phyloP scores from a whole-genome alignment of 2,888 invertebrate species.

The Apomyelois bistriatella region DNA sequence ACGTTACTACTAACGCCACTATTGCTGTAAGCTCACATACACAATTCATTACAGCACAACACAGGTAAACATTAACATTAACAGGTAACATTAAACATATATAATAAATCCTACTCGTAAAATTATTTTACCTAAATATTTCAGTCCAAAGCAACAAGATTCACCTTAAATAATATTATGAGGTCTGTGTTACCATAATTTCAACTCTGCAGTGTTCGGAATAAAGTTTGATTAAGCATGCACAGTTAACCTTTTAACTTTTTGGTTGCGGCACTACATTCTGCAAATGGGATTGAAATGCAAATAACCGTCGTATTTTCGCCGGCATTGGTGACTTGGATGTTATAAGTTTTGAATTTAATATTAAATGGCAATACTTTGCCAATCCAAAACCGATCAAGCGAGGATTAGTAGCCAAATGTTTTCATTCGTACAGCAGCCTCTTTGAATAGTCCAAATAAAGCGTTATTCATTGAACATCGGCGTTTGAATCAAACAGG shows the following conservation, averaged over 20 bases:
- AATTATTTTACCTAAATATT: background rate
- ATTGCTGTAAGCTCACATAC: too few species aligned
- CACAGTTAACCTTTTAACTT: background rate
- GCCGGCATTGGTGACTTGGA: constrained; percentile 10
- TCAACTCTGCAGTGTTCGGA: background rate
- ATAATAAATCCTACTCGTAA: background rate
- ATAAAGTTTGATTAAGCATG: background rate
- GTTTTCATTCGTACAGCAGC: too few species aligned
- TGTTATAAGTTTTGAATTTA: background rate
- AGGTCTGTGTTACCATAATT: background rate
- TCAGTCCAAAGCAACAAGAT: background rate
- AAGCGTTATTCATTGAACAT: too few species aligned
- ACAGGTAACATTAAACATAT: too few species aligned
- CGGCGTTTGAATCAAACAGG: too few species aligned
- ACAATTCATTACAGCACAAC: too few species aligned
- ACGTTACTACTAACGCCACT: too few species aligned
- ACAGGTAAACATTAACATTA: too few species aligned
- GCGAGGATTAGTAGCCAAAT: too few species aligned
- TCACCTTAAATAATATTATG: background rate
- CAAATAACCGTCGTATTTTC: constrained; percentile 16
- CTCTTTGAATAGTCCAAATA: too few species aligned
- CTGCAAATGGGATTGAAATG: constrained; percentile 20
- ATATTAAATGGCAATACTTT: background rate
- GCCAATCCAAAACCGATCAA: too few species aligned
- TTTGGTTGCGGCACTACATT: background rate